A percentile compares a stretch with the other conserved stretches of the same genome.
These are phyloP conservation scores for Amblyraja radiata DNA, from an alignment of 2,797 vertebrate species.

Conservation along the genomic window DNA sequence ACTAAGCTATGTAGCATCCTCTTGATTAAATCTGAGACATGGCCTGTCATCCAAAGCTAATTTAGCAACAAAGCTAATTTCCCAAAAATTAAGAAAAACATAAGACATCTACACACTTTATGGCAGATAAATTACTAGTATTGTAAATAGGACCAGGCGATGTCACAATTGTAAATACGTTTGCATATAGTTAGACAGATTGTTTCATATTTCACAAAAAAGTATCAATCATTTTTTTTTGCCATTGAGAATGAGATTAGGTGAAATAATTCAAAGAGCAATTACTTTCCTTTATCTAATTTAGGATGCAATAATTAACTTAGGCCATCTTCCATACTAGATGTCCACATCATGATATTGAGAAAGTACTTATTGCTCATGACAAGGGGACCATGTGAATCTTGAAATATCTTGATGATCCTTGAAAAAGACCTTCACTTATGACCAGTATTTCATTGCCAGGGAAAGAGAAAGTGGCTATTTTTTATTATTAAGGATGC, in stretches of 20 bases:
- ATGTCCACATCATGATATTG: constrained; percentile 35
- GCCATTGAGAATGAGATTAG: constrained; percentile 28
- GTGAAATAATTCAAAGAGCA: constrained; percentile 37
- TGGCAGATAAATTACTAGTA: not conserved
- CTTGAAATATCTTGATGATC: constrained; percentile 27
- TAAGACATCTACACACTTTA: constrained; percentile 10
- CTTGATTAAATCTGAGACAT: not conserved
- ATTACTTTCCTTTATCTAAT: constrained; percentile 36
- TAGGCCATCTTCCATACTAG: constrained; percentile 31
- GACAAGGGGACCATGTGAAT: not conserved
- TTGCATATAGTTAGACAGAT: constrained; percentile 24
- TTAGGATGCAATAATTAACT: constrained; percentile 35
- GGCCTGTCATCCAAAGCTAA: not conserved
- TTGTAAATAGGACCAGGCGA: not conserved
- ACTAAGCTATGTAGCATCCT: not conserved
- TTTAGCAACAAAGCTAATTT: constrained; percentile 13
- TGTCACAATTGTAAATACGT: constrained; percentile 31
- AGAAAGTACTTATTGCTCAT: constrained; percentile 21
- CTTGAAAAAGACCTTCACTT: not conserved
- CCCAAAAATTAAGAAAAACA: not conserved
- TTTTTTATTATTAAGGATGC: not conserved
- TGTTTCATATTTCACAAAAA: constrained; percentile 32
- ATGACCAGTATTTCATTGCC: not conserved
- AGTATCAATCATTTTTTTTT: constrained; percentile 27
- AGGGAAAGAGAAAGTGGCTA: not conserved